Evolutionary conservation across 2,113 vertebrate species (phyloP).

Genomic region (Semnornis frantzii): DNA sequence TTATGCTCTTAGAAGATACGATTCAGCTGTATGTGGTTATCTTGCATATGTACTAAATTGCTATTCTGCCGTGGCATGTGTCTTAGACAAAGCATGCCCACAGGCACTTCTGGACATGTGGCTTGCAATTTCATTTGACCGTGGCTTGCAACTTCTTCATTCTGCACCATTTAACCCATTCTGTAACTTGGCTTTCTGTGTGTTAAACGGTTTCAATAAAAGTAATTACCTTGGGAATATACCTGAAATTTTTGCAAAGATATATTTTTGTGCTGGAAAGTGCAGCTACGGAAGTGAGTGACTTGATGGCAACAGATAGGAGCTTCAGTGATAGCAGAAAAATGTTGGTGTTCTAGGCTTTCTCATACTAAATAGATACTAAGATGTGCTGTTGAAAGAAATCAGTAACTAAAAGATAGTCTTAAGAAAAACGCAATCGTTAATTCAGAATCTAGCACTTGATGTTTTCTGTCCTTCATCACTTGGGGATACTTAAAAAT

Average conservation of each 20-base stretch:
- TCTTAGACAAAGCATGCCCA: constrained; percentile 18
- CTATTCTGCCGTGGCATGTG: not conserved
- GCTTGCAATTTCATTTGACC: not conserved
- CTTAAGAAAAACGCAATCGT: not conserved
- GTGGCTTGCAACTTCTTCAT: constrained; percentile 17
- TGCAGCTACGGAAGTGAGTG: not conserved
- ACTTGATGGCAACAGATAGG: not conserved
- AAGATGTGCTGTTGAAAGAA: not conserved
- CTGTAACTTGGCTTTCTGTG: not conserved
- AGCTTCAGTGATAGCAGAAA: not conserved
- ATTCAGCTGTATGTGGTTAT: constrained; percentile 41
- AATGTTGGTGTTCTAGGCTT: not conserved
- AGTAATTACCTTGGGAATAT: not conserved
- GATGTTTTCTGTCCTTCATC: not conserved
- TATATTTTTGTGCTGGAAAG: not conserved
- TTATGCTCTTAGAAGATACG: not conserved
- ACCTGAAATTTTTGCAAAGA: not conserved
- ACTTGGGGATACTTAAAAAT: not conserved
- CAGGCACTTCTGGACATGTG: constrained; percentile 34
- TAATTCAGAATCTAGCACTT: not conserved
- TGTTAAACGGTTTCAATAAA: not conserved
- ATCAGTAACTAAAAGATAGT: not conserved
- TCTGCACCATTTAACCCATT: constrained; percentile 14
- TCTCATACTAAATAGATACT: not conserved
- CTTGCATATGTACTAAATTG: constrained; percentile 32